phyloP scores from a whole-genome alignment of 2,888 invertebrate genomes.

The Shargacucullia verbasci region DNA sequence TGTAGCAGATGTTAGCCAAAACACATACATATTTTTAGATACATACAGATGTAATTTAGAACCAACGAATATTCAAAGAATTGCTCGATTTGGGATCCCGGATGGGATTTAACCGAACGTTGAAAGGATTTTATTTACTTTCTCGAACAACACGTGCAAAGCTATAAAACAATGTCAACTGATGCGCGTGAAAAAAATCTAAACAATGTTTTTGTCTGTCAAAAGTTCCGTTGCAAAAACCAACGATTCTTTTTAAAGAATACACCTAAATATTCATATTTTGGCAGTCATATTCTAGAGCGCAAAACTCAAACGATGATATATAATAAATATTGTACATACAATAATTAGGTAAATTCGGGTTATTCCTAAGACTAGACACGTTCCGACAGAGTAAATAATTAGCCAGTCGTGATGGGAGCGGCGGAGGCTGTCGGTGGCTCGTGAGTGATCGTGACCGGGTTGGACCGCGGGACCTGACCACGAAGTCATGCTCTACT shows the following conservation, averaged over 20 bases:
- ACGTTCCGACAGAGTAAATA: conserved; percentile 59
- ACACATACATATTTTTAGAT: too few species aligned
- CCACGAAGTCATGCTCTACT: conserved; percentile 74
- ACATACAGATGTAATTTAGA: too few species aligned
- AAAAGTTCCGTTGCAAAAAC: too few species aligned
- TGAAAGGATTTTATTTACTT: conserved; percentile 8
- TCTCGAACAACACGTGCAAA: too few species aligned
- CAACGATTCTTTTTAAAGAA: too few species aligned
- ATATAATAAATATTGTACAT: conserved; percentile 6
- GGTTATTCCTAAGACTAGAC: conserved; percentile 42
- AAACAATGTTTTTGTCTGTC: too few species aligned
- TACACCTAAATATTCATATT: too few species aligned
- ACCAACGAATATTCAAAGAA: conserved; percentile 3
- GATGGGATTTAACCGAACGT: not conserved
- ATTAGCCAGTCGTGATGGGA: conserved; percentile 71
- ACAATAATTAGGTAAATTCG: conserved; percentile 47
- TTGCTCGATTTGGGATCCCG: conserved; percentile 2
- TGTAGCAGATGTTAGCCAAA: too few species aligned
- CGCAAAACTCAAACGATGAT: too few species aligned
- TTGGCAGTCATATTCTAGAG: too few species aligned
- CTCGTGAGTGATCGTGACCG: conserved; percentile 66
- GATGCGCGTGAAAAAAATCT: too few species aligned
- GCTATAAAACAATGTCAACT: too few species aligned
- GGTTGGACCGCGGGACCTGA: conserved; percentile 63
- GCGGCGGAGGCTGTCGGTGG: conserved; percentile 56